Conservation (phyloP, 2,113 vertebrate genomes). For the Epinephelus cyanopodus region DNA sequence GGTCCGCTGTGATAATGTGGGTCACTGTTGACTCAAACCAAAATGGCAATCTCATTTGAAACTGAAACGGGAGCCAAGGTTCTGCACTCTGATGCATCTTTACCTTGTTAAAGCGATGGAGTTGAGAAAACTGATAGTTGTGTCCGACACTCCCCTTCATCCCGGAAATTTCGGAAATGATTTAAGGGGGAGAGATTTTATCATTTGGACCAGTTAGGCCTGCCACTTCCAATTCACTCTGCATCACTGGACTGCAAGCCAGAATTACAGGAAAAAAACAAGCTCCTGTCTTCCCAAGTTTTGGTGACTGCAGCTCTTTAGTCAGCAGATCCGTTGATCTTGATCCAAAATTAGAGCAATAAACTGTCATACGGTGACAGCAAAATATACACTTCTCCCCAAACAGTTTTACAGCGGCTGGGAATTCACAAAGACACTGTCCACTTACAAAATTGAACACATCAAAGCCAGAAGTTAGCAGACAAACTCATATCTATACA, state of each 20-base stretch:
- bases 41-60: not conserved
- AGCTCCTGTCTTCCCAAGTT: not conserved
- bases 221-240: conserved; percentile 24
- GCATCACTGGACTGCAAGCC: conserved; percentile 10
- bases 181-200: conserved; percentile 25
- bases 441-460: conserved; percentile 54
- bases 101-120: conserved; percentile 17
- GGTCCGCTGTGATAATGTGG: not conserved
- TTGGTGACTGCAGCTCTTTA: conserved; percentile 35
- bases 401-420: conserved; percentile 58
- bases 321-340: conserved; percentile 68
- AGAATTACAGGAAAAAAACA: not conserved
- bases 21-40: not conserved
- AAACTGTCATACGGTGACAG: conserved; percentile 66
- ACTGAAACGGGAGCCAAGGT: conserved; percentile 6
- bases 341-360: conserved; percentile 61
- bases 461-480: not conserved
- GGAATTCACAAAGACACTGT: conserved; percentile 40
- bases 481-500: not conserved
- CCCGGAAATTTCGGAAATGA: not conserved
- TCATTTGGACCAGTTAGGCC: conserved; percentile 3
- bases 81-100: conserved; percentile 14
- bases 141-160: conserved; percentile 19
- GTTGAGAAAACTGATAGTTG: not conserved
- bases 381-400: conserved; percentile 46